Conservation (phyloP, 2,888 invertebrate genomes). For the Xanthorhoe designata region DNA sequence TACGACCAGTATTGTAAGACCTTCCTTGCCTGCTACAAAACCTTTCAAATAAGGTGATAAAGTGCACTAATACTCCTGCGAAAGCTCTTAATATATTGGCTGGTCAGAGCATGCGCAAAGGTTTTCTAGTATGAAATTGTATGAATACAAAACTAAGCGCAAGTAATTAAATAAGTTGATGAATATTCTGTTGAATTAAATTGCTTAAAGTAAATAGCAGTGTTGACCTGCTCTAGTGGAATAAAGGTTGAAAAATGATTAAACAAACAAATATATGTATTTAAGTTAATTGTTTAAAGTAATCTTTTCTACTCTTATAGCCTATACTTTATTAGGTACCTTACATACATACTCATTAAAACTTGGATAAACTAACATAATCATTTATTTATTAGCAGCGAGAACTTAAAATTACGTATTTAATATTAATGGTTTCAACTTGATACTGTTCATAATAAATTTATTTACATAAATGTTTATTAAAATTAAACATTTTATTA, state of each 20-base stretch:
- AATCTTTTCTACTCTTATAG: too few species aligned
- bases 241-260: background rate
- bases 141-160: background rate
- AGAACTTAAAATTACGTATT: too few species aligned
- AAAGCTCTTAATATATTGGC: background rate
- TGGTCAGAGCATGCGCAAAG: slow-evolving; percentile 5
- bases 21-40: background rate
- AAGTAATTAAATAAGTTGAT: slow-evolving; percentile 1
- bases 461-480: too few species aligned
- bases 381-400: too few species aligned
- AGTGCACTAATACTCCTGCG: background rate
- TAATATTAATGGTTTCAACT: too few species aligned
- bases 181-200: background rate
- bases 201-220: background rate
- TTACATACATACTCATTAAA: too few species aligned
- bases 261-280: background rate
- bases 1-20: background rate
- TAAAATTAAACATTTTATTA: too few species aligned
- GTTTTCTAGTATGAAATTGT: background rate
- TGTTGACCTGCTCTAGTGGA: background rate
- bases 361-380: too few species aligned
- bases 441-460: too few species aligned
- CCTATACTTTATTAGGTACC: too few species aligned
- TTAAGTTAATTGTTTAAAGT: background rate
- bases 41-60: background rate